Evolutionary conservation across 2,888 invertebrate species (phyloP).

Genomic region (Acleris emargana): DNA sequence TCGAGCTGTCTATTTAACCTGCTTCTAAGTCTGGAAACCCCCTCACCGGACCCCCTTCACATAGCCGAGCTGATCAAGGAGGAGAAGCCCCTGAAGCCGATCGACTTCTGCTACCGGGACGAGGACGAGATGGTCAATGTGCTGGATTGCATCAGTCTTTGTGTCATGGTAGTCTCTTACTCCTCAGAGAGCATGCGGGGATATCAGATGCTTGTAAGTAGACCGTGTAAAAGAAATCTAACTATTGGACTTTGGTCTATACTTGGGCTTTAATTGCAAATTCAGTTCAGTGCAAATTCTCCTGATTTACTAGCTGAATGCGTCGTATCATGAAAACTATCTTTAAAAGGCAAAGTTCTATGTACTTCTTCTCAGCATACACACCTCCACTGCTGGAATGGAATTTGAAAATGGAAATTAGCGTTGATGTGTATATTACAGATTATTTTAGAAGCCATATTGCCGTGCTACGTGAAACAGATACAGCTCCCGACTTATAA

Average conservation of each 20-base stretch:
- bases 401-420: no score
- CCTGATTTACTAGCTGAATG: no score
- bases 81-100: slow-evolving; percentile 95
- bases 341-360: no score
- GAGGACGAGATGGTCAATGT: slow-evolving; percentile 99
- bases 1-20: slow-evolving; percentile 96
- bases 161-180: slow-evolving; percentile 99
- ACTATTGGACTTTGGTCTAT: no score
- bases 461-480: slow-evolving; percentile 97
- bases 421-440: slow-evolving; percentile 55
- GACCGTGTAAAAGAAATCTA: no score
- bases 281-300: no score
- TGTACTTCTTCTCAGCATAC: no score
- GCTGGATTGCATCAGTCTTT: slow-evolving; percentile 98
- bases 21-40: slow-evolving; percentile 95
- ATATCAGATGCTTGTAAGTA: slow-evolving; percentile 94
- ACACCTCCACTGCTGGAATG: no score
- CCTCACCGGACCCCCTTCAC: slow-evolving; percentile 96
- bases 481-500: slow-evolving; percentile 95
- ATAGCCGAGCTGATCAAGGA: slow-evolving; percentile 96
- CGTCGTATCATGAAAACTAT: no score
- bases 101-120: slow-evolving; percentile 99
- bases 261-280: no score
- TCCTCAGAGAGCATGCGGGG: slow-evolving; percentile 97
- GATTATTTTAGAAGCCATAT: slow-evolving; percentile 97